Evolutionary conservation across 2,888 invertebrate genomes (phyloP).

Genomic region (Drosophila borealis): DNA sequence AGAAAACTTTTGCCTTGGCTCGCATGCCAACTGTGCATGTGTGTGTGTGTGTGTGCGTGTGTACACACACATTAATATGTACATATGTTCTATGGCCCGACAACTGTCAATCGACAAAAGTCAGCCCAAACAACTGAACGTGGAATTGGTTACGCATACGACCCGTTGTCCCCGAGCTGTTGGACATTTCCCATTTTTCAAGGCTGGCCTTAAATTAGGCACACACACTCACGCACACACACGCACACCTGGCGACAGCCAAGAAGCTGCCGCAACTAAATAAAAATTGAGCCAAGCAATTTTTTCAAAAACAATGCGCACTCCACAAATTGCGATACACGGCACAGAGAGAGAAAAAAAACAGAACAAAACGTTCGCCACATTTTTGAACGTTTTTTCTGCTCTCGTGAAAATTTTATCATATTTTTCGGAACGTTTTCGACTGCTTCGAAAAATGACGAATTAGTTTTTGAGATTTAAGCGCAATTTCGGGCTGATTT

Average conservation of each 20-base stretch:
- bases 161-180: not conserved
- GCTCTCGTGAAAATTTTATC: no score
- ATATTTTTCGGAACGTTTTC: no score
- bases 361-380: no score
- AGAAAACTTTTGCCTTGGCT: slow-evolving; percentile 48
- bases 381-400: no score
- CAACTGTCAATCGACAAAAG: slow-evolving; percentile 40
- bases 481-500: no score
- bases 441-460: no score
- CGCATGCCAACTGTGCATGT: slow-evolving; percentile 13
- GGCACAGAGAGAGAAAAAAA: no score
- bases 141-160: slow-evolving; percentile 30
- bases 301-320: slow-evolving; percentile 32
- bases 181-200: not conserved
- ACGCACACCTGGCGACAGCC: not conserved
- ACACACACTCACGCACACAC: no score
- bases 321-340: slow-evolving; percentile 8
- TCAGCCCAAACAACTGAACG: slow-evolving; percentile 1
- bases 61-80: slow-evolving; percentile 1
- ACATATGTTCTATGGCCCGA: slow-evolving; percentile 1
- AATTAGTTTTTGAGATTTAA: no score
- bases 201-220: not conserved
- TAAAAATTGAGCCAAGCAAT: slow-evolving; percentile 26
- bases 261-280: slow-evolving; percentile 23
- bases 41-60: not conserved